phyloP scores from a whole-genome alignment of 2,797 vertebrate species.

The Betta splendens region DNA sequence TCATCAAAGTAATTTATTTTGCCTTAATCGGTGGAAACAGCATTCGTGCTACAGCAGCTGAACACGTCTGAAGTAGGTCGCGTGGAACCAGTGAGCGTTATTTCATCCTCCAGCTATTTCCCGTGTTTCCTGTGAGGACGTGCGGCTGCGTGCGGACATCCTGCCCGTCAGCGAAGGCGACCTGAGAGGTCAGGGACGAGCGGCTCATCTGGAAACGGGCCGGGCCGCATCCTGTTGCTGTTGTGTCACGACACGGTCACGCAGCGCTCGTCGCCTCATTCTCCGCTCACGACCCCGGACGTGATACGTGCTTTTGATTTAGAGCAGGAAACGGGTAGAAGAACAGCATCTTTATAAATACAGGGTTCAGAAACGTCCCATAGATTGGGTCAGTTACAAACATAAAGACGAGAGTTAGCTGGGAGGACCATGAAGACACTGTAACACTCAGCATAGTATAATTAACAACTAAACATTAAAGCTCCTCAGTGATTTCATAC shows the following conservation, averaged over 20 bases:
- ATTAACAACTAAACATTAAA: constrained; percentile 32
- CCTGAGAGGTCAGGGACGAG: constrained; percentile 65
- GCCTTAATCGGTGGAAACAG: too few species aligned
- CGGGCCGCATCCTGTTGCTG: constrained; percentile 45
- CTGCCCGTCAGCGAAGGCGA: constrained; percentile 62
- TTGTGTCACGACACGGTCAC: neutral
- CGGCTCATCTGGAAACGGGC: constrained; percentile 39
- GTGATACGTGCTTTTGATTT: neutral
- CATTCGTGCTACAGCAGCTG: too few species aligned
- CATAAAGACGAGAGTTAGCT: neutral
- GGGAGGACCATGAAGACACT: neutral
- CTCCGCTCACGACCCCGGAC: constrained; percentile 14
- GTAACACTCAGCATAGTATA: neutral
- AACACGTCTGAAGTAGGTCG: constrained; percentile 19
- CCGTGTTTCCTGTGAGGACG: constrained; percentile 70
- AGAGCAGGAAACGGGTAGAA: neutral
- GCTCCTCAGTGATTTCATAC: constrained; percentile 3
- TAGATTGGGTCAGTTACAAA: neutral
- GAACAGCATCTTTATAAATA: neutral
- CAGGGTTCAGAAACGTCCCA: neutral
- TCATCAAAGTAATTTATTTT: too few species aligned
- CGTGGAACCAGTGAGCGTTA: constrained; percentile 39
- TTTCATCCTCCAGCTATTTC: constrained; percentile 64
- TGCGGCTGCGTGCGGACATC: constrained; percentile 76
- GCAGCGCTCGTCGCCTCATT: constrained; percentile 11